These are phyloP conservation scores for Agrotis ipsilon DNA, from an alignment of 2,888 invertebrate species.

Conservation along the genomic window DNA sequence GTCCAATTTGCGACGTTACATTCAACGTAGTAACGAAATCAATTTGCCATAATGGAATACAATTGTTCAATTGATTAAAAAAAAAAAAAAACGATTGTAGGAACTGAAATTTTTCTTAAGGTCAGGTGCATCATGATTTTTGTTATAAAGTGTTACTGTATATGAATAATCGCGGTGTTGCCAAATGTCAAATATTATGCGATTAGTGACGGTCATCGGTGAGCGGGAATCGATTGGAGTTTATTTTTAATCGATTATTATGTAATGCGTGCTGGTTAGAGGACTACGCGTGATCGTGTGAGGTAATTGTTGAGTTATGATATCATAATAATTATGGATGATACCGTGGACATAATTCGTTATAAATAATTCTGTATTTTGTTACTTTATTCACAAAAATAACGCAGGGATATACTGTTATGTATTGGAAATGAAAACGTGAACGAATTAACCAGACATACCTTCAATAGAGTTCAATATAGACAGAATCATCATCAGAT, in stretches of 20 bases:
- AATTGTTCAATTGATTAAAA: conserved; percentile 67
- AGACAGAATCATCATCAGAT: rapidly evolving
- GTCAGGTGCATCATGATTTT: conserved; percentile 72
- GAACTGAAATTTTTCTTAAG: conserved; percentile 64
- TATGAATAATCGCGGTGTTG: conserved; percentile 46
- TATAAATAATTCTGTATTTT: background rate
- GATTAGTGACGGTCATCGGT: conserved; percentile 55
- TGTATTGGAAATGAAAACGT: background rate
- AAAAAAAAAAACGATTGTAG: conserved; percentile 62
- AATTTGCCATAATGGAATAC: conserved; percentile 76
- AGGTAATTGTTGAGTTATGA: conserved; percentile 39
- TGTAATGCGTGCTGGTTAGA: conserved; percentile 39
- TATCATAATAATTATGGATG: conserved; percentile 21
- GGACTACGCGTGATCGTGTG: conserved; percentile 23
- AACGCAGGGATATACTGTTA: background rate
- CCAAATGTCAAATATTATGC: conserved; percentile 62
- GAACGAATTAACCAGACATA: background rate
- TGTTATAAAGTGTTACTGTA: conserved; percentile 59
- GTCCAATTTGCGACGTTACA: conserved; percentile 58
- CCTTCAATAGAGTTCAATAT: background rate
- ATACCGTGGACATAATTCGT: background rate
- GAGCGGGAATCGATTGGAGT: conserved; percentile 39
- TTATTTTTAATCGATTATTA: conserved; percentile 53
- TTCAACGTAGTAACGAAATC: conserved; percentile 60
- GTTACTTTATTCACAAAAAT: background rate